Percentiles rank a stretch among this genome's conserved stretches.
These are phyloP conservation scores for Heliconius hermathena DNA, from an alignment of 1,140 invertebrate species.

Conservation along the genomic window DNA sequence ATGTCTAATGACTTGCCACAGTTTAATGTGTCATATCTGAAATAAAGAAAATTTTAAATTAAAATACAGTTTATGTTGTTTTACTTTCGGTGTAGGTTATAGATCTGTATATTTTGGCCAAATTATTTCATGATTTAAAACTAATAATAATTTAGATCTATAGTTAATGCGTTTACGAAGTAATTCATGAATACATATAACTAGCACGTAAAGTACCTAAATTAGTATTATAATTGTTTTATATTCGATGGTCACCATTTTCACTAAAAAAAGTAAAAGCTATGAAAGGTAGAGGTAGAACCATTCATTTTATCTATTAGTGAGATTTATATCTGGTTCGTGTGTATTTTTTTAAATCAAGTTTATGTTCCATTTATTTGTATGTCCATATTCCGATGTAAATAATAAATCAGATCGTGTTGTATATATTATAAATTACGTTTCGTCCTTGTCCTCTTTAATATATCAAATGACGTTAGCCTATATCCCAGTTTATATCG, in stretches of 20 bases:
- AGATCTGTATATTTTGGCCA: too few species aligned
- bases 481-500: constrained; percentile 37
- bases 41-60: constrained; percentile 48
- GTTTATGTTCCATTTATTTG: not conserved
- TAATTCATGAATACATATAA: too few species aligned
- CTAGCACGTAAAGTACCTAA: too few species aligned
- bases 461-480: constrained; percentile 30
- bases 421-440: constrained; percentile 11
- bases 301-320: too few species aligned
- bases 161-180: too few species aligned
- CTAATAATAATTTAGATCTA: too few species aligned
- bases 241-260: too few species aligned
- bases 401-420: not conserved
- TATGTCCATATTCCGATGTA: not conserved
- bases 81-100: too few species aligned
- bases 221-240: too few species aligned
- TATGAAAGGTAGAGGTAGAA: too few species aligned
- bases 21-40: constrained; percentile 57
- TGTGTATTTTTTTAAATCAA: not conserved
- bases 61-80: not conserved
- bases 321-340: not conserved
- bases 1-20: constrained; percentile 27
- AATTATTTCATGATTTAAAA: too few species aligned
- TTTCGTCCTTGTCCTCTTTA: constrained; percentile 14
- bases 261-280: too few species aligned